Percentiles rank a stretch among this genome's conserved stretches.
These are phyloP conservation scores for Diorhabda sublineata DNA, from an alignment of 1,140 invertebrate genomes.

Conservation along the genomic window DNA sequence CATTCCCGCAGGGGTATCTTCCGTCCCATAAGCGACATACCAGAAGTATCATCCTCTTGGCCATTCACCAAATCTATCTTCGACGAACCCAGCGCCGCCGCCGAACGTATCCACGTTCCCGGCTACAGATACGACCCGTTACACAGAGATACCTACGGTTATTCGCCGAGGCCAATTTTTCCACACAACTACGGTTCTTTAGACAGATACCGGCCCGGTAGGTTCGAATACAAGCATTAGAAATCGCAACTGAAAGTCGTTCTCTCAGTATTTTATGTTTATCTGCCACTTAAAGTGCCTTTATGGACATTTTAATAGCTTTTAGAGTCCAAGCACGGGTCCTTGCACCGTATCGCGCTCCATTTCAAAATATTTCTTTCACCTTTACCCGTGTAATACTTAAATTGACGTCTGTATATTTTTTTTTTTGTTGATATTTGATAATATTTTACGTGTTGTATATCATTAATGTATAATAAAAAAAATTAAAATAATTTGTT, in stretches of 20 bases:
- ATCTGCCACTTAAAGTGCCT: slow-evolving; percentile 15
- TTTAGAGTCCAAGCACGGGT: slow-evolving; percentile 14
- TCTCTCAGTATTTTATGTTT: slow-evolving; percentile 8
- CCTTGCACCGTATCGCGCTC: slow-evolving; percentile 10
- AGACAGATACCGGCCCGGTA: slow-evolving; percentile 79
- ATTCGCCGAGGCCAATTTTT: slow-evolving; percentile 79
- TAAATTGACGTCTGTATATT: not conserved
- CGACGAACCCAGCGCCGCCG: slow-evolving; percentile 72
- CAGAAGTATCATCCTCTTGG: slow-evolving; percentile 62
- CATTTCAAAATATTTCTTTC: not conserved
- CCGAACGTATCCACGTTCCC: slow-evolving; percentile 75
- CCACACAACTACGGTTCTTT: slow-evolving; percentile 76
- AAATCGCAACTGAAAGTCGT: slow-evolving; percentile 16
- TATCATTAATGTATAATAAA: slow-evolving; percentile 27
- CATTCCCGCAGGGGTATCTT: slow-evolving; percentile 65
- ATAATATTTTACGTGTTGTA: slow-evolving; percentile 26
- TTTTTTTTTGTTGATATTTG: slow-evolving; percentile 27
- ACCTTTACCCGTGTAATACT: not conserved
- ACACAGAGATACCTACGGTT: slow-evolving; percentile 82
- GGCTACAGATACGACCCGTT: slow-evolving; percentile 86
- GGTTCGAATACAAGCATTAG: slow-evolving; percentile 52
- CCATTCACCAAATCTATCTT: slow-evolving; percentile 78
- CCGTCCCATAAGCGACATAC: slow-evolving; percentile 55
- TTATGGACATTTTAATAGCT: slow-evolving; percentile 20
- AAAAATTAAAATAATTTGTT: slow-evolving; percentile 16